Evolutionary conservation across 1,140 invertebrate genomes (phyloP), one percentile per base, ranked within the genome.

Genomic region (Brachionus asplanchnoidis): DNA sequence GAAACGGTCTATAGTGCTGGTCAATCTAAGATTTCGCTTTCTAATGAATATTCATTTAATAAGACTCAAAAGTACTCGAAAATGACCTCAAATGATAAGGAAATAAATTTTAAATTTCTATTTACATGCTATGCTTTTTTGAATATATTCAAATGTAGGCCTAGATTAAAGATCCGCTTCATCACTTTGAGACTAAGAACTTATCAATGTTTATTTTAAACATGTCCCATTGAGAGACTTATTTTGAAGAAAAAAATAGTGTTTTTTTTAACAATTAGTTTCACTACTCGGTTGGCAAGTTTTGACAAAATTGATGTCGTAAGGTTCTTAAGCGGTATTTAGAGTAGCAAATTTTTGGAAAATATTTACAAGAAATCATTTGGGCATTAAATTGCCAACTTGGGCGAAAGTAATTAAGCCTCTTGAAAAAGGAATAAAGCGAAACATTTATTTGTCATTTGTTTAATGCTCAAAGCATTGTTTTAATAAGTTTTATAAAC

Each of bases 51-150:
- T 73, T 73, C 68, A 73, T 40, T 40, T 42, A 36, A 42, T 42
- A 68, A 42, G 44, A n/a, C 44, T 46, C n/a, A 42, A 44, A 73
- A 73, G 36, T 46, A 73, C 68, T 73, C 20, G 68, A 73, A 73
- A 73, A 20, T 73, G 68, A 73, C 68, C 68, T 73, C 36, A 40
- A 73, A 73, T 73, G 68, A 73, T 73, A 73, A 73, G 68, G 68
- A 73, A 73, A 73, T 73, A 42, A 73, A 73, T 73, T 68, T 28
- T 36, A 68, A 68, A 14, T 28, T 68, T 73, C 32, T 73, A 73
- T 73, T 73, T 73, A 73, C 68, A 40, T 73, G 68, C 17, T 60
- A 60, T 20, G 53, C 53, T 60, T 60, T 60, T 60, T 60, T 20
- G 20, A 60, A 60, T 60, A 60, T 60, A 60, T 60, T 60, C 53